Evolutionary conservation across 2,888 invertebrate species (phyloP), one percentile per base, ranked within the genome.

Genomic region (Acanthococcus lagerstroemiae): DNA sequence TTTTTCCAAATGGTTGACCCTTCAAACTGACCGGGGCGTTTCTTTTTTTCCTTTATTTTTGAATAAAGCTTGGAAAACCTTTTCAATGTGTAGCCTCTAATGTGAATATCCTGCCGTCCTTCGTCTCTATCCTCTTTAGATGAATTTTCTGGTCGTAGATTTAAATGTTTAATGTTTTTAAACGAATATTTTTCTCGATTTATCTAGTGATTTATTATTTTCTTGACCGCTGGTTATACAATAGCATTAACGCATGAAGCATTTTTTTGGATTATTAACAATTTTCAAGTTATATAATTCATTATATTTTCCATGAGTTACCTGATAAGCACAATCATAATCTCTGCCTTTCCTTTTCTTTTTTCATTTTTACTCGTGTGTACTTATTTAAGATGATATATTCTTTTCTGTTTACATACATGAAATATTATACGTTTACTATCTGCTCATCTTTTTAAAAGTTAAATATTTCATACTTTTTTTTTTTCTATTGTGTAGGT

Each of bases 301-400:
- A 17, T 45, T 7, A 4, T 17, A 7, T 45, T 45, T 45, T 19
- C 46, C 19, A 45, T 45, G 15, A 45, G 46, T 45, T 45, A 45
- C 46, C 46, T 45, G 19, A 45, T 45, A n/a, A 45, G 46, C 46
- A 45, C 46, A 45, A 45, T 45, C 46, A 45, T 45, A 45, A 45
- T 45, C 46, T 45, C 46, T 45, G 46, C 46, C 46, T 45, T 45
- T 19, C 19, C 46, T 5, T 45, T 45, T 45, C 15, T 45, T 19
- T 19, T 45, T 17, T 45, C 19, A 17, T 45, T 45, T 45, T 45
- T 45, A 5, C 46, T 45, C 19, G 15, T 9, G 15, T 9, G 37
- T 37, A 17, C 19, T 45, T 45, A 19, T 45, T 45, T 45, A 45
- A 17, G n/a, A n/a, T n/a, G n/a, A n/a, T n/a, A n/a, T 45, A 45